Evolutionary conservation across 1,140 invertebrate genomes (phyloP).

Genomic region (Pseudomyrmex gracilis): DNA sequence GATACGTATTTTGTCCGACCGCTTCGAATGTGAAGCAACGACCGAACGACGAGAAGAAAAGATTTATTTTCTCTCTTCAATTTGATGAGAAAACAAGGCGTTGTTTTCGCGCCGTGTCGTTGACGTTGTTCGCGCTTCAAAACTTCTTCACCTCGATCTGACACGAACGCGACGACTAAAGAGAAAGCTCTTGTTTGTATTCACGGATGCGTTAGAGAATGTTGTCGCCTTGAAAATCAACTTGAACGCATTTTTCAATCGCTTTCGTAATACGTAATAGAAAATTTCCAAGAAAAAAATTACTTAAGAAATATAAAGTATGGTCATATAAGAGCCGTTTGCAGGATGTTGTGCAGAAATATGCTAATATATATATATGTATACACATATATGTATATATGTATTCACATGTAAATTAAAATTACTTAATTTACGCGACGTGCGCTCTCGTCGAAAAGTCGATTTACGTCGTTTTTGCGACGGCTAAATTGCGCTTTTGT

Average conservation of each 20-base stretch:
- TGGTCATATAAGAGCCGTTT: too few relatives aligned
- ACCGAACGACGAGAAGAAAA: not conserved
- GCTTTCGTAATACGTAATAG: conserved; percentile 6
- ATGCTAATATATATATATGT: too few relatives aligned
- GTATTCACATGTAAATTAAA: too few relatives aligned
- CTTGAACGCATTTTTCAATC: not conserved
- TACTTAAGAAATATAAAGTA: too few relatives aligned
- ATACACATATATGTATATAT: too few relatives aligned
- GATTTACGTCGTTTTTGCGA: conserved; percentile 11
- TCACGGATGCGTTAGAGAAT: not conserved
- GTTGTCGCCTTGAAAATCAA: conserved; percentile 4
- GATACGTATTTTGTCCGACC: not conserved
- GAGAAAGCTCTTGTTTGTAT: not conserved
- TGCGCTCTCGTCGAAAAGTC: not conserved
- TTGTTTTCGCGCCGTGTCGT: conserved; percentile 16
- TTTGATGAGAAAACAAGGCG: conserved; percentile 26
- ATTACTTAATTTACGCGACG: conserved; percentile 17
- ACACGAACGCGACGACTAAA: not conserved
- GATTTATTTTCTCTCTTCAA: not conserved
- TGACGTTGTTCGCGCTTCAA: not conserved
- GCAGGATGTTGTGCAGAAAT: too few relatives aligned
- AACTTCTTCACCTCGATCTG: not conserved
- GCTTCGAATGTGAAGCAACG: not conserved
- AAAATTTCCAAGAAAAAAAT: not conserved
- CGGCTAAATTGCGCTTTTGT: conserved; percentile 19